Conservation (phyloP, 2,797 vertebrate genomes). For the Rousettus madagascariensis region DNA sequence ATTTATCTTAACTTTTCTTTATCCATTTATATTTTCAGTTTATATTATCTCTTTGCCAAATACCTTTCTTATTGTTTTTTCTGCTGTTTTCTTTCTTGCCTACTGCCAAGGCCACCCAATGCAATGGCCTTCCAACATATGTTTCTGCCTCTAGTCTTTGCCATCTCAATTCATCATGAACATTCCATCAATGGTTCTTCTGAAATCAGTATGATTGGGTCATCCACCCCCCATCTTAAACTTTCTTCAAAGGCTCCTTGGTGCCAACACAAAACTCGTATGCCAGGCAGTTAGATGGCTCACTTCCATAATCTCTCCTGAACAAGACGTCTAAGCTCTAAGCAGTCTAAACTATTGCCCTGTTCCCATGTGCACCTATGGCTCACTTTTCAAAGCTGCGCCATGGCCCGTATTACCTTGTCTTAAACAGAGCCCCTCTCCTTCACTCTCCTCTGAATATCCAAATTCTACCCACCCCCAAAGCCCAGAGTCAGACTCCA, state of each 20-base stretch:
- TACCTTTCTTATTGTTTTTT: neutral
- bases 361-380: too few relatives aligned
- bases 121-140: neutral
- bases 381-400: neutral
- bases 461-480: neutral
- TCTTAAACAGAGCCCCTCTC: neutral
- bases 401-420: neutral
- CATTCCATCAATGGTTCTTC: neutral
- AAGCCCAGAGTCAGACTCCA: neutral
- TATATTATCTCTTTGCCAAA: neutral
- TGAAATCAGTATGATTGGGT: neutral
- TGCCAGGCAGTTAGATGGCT: neutral
- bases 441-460: neutral
- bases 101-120: neutral
- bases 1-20: neutral
- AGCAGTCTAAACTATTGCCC: neutral
- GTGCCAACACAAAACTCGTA: neutral
- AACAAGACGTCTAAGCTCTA: neutral
- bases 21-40: neutral
- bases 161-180: neutral
- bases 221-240: neutral
- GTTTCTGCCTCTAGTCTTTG: neutral
- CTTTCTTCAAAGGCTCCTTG: neutral
- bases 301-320: neutral
- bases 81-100: neutral